Evolutionary conservation across 2,888 invertebrate genomes (phyloP).

Genomic region (Drosophila rellima): DNA sequence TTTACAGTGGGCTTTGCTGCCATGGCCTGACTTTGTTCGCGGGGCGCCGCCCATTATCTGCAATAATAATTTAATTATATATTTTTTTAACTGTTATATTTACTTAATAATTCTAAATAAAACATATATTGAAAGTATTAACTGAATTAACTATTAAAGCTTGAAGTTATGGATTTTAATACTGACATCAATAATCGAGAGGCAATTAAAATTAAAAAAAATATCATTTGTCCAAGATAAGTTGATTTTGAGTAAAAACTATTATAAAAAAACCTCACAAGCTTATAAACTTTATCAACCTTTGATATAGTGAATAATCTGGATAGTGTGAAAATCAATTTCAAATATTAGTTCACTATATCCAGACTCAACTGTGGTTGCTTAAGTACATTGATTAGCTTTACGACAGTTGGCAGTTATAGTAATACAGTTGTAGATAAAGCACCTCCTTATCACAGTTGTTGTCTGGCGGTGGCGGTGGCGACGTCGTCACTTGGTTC

Average conservation of each 20-base stretch:
- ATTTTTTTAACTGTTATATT: not conserved
- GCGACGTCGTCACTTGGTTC: constrained; percentile 43
- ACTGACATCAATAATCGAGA: too few species aligned
- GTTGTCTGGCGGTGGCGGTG: constrained; percentile 38
- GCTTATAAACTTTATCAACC: not conserved
- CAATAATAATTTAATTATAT: not conserved
- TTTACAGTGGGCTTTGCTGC: constrained; percentile 44
- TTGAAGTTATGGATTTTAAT: too few species aligned
- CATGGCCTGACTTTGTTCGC: constrained; percentile 57
- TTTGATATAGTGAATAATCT: not conserved
- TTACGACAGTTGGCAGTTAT: not conserved
- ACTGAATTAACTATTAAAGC: too few species aligned
- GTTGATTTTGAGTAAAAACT: not conserved
- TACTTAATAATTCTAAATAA: too few species aligned
- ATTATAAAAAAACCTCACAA: not conserved
- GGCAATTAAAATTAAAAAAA: too few species aligned
- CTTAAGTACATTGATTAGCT: not conserved
- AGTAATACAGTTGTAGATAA: not conserved
- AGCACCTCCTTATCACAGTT: constrained; percentile 75
- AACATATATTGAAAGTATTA: too few species aligned
- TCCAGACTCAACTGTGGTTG: not conserved
- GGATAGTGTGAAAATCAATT: not conserved
- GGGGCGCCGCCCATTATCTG: constrained; percentile 65
- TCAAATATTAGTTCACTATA: not conserved
- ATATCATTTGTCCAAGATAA: too few species aligned